Evolutionary conservation across 2,113 vertebrate species (phyloP).

Genomic region (Ctenomys sociabilis): DNA sequence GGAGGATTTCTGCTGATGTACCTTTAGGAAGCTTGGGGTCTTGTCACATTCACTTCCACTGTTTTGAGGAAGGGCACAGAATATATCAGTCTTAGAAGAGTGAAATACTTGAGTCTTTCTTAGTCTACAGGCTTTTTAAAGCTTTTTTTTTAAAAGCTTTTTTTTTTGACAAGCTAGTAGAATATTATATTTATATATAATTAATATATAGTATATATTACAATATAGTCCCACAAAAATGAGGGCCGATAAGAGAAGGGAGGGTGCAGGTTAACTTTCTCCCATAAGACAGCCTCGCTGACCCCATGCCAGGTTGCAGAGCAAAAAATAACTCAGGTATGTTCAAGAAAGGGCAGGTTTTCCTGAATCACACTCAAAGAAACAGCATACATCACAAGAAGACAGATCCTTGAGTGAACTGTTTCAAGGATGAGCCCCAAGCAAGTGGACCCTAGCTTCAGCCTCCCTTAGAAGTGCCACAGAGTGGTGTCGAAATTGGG

Average conservation of each 20-base stretch:
- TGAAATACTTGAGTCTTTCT: not conserved
- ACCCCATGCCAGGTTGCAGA: not conserved
- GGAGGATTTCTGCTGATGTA: not conserved
- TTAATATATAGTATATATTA: no score
- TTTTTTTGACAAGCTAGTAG: not conserved
- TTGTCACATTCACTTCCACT: not conserved
- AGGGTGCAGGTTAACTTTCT: not conserved
- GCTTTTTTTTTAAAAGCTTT: no score
- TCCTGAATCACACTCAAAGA: not conserved
- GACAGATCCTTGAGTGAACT: not conserved
- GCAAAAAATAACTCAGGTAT: not conserved
- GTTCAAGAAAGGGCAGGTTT: not conserved
- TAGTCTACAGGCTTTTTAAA: not conserved
- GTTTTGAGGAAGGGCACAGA: not conserved
- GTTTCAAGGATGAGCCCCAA: not conserved
- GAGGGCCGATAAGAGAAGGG: not conserved
- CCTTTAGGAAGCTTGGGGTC: not conserved
- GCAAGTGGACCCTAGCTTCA: not conserved
- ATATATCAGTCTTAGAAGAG: not conserved
- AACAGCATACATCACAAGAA: not conserved
- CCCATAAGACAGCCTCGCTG: not conserved
- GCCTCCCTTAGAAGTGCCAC: not conserved
- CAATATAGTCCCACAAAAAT: not conserved
- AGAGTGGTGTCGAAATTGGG: not conserved
- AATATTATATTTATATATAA: not conserved